A percentile compares a stretch with the other conserved stretches of the same genome.
These are phyloP conservation scores for Scaptomyza reducta DNA, from an alignment of 2,888 invertebrate genomes.

Conservation along the genomic window DNA sequence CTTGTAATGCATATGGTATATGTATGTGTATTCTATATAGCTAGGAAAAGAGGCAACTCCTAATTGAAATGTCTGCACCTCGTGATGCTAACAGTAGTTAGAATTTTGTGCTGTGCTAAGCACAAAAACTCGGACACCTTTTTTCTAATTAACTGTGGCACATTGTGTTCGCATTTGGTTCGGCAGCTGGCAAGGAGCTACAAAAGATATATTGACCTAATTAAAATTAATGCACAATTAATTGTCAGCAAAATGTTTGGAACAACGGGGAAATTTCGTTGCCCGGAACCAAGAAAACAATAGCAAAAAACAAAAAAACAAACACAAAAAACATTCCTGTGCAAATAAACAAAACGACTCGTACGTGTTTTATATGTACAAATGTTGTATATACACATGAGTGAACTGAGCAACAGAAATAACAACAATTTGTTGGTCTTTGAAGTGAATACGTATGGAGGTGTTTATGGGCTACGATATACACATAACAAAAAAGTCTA, in stretches of 20 bases:
- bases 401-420: conserved; percentile 15
- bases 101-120: conserved; percentile 48
- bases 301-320: not conserved
- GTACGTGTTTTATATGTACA: conserved; percentile 8
- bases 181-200: not conserved
- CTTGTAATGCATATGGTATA: conserved; percentile 16
- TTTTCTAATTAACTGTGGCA: conserved; percentile 51
- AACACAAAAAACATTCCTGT: conserved; percentile 18
- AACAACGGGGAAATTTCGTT: conserved; percentile 13
- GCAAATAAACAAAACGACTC: conserved; percentile 50
- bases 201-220: conserved; percentile 54
- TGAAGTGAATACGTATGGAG: conserved; percentile 47
- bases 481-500: conserved; percentile 8
- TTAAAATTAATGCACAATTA: conserved; percentile 73
- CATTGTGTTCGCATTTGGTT: conserved; percentile 16
- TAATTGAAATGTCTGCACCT: conserved; percentile 61
- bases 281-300: conserved; percentile 12
- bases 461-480: conserved; percentile 50
- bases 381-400: conserved; percentile 24
- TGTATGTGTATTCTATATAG: not conserved
- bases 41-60: conserved; percentile 3
- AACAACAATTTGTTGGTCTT: conserved; percentile 47
- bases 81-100: conserved; percentile 10
- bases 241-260: conserved; percentile 59
- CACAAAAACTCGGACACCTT: conserved; percentile 34